Percentiles rank a stretch among this genome's conserved stretches.
These are phyloP conservation scores for Polypedilum pembai DNA, from an alignment of 1,140 invertebrate species.

Conservation along the genomic window DNA sequence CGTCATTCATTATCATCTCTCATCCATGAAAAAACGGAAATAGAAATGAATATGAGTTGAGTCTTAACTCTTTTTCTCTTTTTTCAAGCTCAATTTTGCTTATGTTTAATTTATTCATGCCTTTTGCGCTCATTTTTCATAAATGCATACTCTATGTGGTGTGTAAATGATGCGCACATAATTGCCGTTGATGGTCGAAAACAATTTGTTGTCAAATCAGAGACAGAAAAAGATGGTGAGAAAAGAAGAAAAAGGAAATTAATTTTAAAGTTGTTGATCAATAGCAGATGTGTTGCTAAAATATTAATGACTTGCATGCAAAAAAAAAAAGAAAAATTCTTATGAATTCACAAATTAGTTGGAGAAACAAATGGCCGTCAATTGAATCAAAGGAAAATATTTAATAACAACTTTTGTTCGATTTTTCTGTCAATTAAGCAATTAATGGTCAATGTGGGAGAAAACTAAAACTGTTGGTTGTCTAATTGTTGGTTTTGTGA, in stretches of 20 bases:
- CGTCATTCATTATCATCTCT: conserved; percentile 3
- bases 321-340: too few species aligned
- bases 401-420: too few species aligned
- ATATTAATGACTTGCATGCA: too few species aligned
- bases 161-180: conserved; percentile 10
- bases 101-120: background rate
- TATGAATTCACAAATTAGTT: too few species aligned
- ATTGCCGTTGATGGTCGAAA: conserved; percentile 5
- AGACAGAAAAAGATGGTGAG: background rate
- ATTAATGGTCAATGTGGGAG: too few species aligned
- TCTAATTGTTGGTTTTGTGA: background rate
- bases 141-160: background rate
- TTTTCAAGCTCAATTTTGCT: conserved; percentile 15
- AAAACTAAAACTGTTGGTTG: background rate
- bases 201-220: conserved; percentile 13
- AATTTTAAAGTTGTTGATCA: background rate
- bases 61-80: background rate
- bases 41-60: background rate
- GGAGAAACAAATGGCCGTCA: too few species aligned
- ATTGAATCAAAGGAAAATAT: too few species aligned
- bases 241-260: background rate
- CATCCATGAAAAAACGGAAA: conserved; percentile 12
- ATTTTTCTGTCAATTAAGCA: too few species aligned
- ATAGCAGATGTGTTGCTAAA: background rate
- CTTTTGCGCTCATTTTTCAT: background rate